A percentile compares a stretch with the other conserved stretches of the same genome.
Evolutionary conservation across 1,140 invertebrate genomes (phyloP).

Genomic region (Nautilus pompilius): DNA sequence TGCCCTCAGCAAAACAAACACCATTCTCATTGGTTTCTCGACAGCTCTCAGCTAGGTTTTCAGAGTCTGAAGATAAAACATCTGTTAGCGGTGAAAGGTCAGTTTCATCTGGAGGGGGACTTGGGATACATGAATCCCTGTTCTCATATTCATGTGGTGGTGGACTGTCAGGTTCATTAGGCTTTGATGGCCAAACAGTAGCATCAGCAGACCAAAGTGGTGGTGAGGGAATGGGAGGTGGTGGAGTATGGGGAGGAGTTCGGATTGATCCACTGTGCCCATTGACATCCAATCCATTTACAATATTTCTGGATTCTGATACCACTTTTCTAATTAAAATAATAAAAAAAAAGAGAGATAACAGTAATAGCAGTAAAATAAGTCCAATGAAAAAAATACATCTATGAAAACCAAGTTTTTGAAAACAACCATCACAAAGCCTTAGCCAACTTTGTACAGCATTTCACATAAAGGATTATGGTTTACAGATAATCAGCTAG

Average conservation of each 20-base stretch:
- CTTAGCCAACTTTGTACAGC: too few species aligned
- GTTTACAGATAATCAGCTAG: too few species aligned
- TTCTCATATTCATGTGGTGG: neutral
- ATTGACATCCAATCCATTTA: conserved; percentile 46
- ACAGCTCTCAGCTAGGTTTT: too few species aligned
- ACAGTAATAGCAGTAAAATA: neutral
- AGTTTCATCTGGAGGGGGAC: too few species aligned
- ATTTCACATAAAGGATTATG: too few species aligned
- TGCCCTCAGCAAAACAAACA: too few species aligned
- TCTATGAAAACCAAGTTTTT: too few species aligned
- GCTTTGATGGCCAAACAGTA: neutral
- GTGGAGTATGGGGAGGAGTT: conserved; percentile 1
- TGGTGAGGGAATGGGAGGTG: conserved; percentile 10
- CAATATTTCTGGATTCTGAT: conserved; percentile 33
- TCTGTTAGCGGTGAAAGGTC: neutral
- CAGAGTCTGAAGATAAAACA: too few species aligned
- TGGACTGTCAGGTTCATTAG: conserved; percentile 2
- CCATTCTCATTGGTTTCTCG: too few species aligned
- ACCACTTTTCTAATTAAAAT: conserved; percentile 40
- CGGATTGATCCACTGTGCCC: conserved; percentile 10
- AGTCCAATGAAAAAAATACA: too few species aligned
- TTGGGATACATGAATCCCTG: neutral
- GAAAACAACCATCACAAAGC: too few species aligned
- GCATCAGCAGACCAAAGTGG: neutral
- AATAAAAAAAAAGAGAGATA: neutral